Percentiles rank a stretch among this genome's conserved stretches.
Conservation (phyloP, 2,113 vertebrate genomes). For the Periophthalmus modestus region DNA sequence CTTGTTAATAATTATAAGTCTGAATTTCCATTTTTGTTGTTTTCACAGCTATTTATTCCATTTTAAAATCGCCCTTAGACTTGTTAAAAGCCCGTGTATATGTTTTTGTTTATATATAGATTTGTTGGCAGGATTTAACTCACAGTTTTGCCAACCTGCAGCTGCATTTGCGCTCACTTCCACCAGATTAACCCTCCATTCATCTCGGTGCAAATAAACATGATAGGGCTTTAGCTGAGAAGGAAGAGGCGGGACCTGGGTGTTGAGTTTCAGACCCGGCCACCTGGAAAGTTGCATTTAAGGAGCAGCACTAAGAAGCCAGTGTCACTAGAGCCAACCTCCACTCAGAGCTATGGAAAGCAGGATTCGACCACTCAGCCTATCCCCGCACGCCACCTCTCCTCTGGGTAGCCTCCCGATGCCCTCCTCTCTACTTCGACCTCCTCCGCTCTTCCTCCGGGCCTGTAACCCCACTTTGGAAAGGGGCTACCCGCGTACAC, state of each 20-base stretch:
- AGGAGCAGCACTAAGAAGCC: constrained; percentile 33
- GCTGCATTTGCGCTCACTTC: constrained; percentile 38
- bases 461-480: constrained; percentile 70
- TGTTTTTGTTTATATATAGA: neutral
- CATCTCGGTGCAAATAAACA: constrained; percentile 60
- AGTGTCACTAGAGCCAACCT: constrained; percentile 28
- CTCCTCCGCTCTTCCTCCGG: constrained; percentile 71
- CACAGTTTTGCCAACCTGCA: constrained; percentile 7
- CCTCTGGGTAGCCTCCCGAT: constrained; percentile 63
- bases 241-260: constrained; percentile 63
- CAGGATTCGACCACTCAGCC: constrained; percentile 59
- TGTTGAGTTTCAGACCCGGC: constrained; percentile 68
- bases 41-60: neutral
- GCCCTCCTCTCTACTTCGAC: constrained; percentile 74
- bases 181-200: constrained; percentile 60
- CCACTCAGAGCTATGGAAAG: constrained; percentile 69
- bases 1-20: neutral
- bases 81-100: neutral
- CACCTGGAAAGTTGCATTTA: constrained; percentile 64
- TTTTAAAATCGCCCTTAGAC: neutral
- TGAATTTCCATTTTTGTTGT: neutral
- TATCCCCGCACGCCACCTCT: constrained; percentile 43
- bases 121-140: neutral
- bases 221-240: constrained; percentile 50
- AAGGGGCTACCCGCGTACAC: constrained; percentile 82